phyloP scores from a whole-genome alignment of 2,113 vertebrate species.

The Grus americana region DNA sequence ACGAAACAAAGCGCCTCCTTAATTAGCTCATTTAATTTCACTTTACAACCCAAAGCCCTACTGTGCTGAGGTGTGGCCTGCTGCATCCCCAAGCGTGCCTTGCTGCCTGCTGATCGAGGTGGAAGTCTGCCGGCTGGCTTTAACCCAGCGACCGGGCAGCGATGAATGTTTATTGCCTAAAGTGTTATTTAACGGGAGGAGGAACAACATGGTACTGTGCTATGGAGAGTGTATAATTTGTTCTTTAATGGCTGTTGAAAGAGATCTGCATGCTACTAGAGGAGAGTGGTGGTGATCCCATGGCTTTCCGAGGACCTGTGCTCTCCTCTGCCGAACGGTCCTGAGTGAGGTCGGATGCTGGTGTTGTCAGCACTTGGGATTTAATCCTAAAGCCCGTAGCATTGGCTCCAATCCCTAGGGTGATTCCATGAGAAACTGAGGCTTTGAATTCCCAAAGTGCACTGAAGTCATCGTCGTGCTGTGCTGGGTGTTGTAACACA shows the following conservation, averaged over 20 bases:
- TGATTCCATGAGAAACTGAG: background rate
- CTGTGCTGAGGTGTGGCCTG: background rate
- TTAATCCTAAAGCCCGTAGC: background rate
- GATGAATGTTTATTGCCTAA: background rate
- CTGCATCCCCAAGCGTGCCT: background rate
- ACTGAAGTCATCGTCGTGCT: accelerated
- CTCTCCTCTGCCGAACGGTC: background rate
- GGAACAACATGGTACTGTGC: background rate
- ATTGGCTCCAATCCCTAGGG: background rate
- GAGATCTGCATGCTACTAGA: background rate
- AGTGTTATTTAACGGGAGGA: background rate
- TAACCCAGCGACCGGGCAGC: background rate
- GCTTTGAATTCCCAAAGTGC: background rate
- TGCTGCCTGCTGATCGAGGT: background rate
- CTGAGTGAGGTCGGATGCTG: background rate
- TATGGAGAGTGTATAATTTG: background rate
- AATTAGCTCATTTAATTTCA: background rate
- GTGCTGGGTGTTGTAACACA: background rate
- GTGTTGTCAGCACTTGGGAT: background rate
- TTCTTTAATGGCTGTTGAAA: background rate
- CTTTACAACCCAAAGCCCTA: background rate
- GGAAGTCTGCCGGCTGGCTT: background rate
- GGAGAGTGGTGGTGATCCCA: background rate
- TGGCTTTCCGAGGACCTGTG: background rate
- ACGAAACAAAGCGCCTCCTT: background rate